phyloP scores from a whole-genome alignment of 2,113 vertebrate genomes.

The Pungitius pungitius region DNA sequence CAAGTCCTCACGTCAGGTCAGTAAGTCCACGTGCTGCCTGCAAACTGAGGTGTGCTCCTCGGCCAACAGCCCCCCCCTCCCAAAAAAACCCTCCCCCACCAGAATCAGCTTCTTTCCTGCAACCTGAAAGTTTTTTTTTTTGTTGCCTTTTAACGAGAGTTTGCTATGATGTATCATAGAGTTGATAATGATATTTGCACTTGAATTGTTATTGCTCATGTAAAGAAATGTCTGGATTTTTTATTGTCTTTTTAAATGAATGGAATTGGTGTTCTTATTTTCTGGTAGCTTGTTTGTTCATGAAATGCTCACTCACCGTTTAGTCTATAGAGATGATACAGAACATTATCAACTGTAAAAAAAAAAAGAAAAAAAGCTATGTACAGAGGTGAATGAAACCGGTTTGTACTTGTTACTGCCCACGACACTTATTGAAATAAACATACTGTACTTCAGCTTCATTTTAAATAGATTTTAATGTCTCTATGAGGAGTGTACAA shows the following conservation, averaged over 20 bases:
- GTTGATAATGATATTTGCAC: conserved; percentile 98
- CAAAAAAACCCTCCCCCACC: not conserved
- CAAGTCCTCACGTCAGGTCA: conserved; percentile 7
- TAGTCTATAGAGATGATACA: conserved; percentile 74
- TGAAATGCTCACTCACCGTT: conserved; percentile 75
- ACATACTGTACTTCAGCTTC: conserved; percentile 77
- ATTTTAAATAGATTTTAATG: conserved; percentile 66
- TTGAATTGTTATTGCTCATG: conserved; percentile 96
- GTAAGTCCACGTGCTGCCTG: not conserved
- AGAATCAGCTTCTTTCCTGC: conserved; percentile 58
- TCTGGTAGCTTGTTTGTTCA: conserved; percentile 76
- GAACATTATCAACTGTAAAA: conserved; percentile 69
- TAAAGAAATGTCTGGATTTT: conserved; percentile 98
- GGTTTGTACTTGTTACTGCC: conserved; percentile 71
- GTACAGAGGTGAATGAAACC: conserved; percentile 75
- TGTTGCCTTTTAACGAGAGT: conserved; percentile 79
- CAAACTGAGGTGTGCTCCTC: not conserved
- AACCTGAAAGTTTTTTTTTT: conserved; percentile 51
- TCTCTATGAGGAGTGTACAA: conserved; percentile 44
- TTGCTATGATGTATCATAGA: conserved; percentile 86
- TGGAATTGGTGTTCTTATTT: conserved; percentile 83
- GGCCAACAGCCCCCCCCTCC: conserved; percentile 7
- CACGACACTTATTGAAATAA: conserved; percentile 76
- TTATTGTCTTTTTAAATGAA: conserved; percentile 95
- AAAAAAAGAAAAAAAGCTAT: conserved; percentile 31